phyloP scores from a whole-genome alignment of 2,888 invertebrate species.

The Micropterix aruncella region DNA sequence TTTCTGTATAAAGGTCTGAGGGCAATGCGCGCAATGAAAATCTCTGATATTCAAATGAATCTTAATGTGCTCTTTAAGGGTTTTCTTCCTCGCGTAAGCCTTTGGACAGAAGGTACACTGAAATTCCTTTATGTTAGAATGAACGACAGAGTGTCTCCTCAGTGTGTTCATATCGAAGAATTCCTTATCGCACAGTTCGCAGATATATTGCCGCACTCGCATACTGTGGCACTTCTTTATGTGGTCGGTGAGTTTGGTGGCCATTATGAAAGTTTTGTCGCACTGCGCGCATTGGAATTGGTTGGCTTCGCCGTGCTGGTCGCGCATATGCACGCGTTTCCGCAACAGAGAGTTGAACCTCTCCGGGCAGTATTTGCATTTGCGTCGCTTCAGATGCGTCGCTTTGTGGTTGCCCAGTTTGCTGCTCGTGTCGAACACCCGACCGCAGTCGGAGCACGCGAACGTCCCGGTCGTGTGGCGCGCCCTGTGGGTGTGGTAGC shows the following conservation, averaged over 20 bases:
- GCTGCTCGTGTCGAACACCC: too few relatives aligned
- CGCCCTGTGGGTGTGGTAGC: too few relatives aligned
- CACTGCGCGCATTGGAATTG: too few relatives aligned
- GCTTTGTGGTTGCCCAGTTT: too few relatives aligned
- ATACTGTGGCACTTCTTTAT: neutral
- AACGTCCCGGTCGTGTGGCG: too few relatives aligned
- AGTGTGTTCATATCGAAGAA: neutral
- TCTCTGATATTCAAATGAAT: neutral
- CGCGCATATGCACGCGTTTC: too few relatives aligned
- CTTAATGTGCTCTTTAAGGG: neutral
- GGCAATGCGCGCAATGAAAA: neutral
- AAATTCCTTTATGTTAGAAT: neutral
- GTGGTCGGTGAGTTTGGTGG: neutral
- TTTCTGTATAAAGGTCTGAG: neutral
- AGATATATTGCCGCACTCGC: neutral
- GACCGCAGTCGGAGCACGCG: too few relatives aligned
- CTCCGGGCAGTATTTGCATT: too few relatives aligned
- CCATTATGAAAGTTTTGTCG: too few relatives aligned
- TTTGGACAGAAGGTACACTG: neutral
- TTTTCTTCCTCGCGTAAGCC: neutral
- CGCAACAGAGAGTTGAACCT: too few relatives aligned
- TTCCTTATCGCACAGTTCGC: neutral
- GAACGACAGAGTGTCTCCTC: neutral
- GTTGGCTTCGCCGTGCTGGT: too few relatives aligned
- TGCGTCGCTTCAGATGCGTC: too few relatives aligned